Conservation (phyloP, 2,113 vertebrate genomes). For the Odocoileus virginianus region DNA sequence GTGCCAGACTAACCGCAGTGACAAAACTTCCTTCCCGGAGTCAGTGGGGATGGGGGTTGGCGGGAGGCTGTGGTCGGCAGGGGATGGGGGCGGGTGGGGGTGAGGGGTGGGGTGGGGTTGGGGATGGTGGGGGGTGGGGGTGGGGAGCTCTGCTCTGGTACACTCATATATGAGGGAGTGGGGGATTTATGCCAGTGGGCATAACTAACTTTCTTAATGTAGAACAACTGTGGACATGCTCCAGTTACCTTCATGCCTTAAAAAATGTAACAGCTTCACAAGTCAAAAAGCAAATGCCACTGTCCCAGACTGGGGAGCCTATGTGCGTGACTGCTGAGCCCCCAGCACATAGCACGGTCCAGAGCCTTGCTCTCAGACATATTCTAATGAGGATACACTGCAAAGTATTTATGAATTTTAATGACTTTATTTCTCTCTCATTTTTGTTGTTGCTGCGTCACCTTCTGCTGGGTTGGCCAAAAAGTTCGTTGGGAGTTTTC, state of each 20-base stretch:
- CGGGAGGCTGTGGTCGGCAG: not conserved
- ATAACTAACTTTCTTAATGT: constrained; percentile 21
- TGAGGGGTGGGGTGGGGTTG: too few species aligned
- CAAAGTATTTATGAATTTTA: constrained; percentile 9
- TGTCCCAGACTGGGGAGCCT: not conserved
- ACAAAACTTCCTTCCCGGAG: constrained; percentile 41
- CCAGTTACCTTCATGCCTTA: constrained; percentile 33
- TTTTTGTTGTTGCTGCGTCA: not conserved
- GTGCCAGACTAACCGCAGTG: constrained; percentile 26
- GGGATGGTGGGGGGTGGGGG: not conserved
- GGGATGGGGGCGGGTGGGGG: not conserved
- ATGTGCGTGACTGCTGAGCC: not conserved
- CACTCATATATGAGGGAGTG: constrained; percentile 2
- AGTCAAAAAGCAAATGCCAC: not conserved
- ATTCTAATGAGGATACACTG: constrained; percentile 30
- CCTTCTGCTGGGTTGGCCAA: not conserved
- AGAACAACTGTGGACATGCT: constrained; percentile 68
- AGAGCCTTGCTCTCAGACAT: constrained; percentile 40
- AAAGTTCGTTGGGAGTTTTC: not conserved
- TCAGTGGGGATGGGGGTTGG: not conserved
- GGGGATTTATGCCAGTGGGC: constrained; percentile 19
- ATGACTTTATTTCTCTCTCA: constrained; percentile 39
- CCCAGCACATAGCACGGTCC: constrained; percentile 47
- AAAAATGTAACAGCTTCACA: not conserved
- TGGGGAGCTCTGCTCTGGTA: not conserved